A percentile compares a stretch with the other conserved stretches of the same genome.
These are phyloP conservation scores for Varanus salvator DNA, from an alignment of 2,113 vertebrate genomes.

Conservation along the genomic window DNA sequence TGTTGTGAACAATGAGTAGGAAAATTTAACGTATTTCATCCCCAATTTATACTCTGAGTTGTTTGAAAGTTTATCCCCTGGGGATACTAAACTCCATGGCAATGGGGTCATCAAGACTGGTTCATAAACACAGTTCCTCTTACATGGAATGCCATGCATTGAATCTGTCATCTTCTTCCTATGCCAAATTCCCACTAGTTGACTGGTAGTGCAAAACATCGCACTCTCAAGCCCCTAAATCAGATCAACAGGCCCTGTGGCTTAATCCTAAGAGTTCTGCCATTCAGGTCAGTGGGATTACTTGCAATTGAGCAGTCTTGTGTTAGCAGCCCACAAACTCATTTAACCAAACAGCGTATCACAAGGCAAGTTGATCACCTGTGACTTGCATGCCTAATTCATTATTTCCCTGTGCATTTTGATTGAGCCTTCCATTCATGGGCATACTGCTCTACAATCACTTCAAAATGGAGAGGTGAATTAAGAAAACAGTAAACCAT, in stretches of 20 bases:
- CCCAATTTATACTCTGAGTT: not conserved
- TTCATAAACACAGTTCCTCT: not conserved
- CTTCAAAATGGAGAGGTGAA: slow-evolving; percentile 45
- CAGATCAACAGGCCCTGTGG: not conserved
- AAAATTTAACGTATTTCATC: not conserved
- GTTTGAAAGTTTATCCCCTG: not conserved
- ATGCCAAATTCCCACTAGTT: not conserved
- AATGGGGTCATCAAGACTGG: not conserved
- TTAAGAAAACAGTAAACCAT: slow-evolving; percentile 35
- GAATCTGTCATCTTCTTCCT: not conserved
- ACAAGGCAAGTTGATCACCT: slow-evolving; percentile 27
- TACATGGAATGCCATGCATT: not conserved
- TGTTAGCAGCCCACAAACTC: not conserved
- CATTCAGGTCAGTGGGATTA: not conserved
- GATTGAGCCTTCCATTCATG: not conserved
- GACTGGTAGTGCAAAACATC: not conserved
- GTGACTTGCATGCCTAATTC: slow-evolving; percentile 30
- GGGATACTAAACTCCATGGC: not conserved
- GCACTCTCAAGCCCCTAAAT: not conserved
- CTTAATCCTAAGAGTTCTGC: not conserved
- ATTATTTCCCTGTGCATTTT: slow-evolving; percentile 13
- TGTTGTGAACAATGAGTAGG: not conserved
- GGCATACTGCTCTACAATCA: slow-evolving; percentile 22
- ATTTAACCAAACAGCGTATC: slow-evolving; percentile 36
- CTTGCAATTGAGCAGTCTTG: not conserved